Base-by-base conservation (phyloP, 1,140 invertebrate species). In the Ceratosolen solmsi region DNA sequence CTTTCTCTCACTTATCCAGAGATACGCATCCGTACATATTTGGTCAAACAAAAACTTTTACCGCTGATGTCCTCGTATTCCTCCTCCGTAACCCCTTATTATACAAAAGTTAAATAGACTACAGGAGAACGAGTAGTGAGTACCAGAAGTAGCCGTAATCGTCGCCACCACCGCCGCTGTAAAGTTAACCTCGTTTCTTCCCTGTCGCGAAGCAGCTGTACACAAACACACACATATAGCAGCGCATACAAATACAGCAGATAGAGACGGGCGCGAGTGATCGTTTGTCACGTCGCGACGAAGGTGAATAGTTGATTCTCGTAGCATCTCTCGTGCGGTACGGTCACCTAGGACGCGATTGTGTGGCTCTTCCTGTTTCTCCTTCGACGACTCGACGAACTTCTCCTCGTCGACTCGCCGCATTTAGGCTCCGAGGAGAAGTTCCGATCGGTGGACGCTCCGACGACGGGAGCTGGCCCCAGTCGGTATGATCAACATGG, bases 41-140 rank as follows among this genome's bases (percentile, higher is more conserved):
- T 22, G 41, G 22, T n/a, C n/a, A 13, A 38, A 65, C 25, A 22
- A 27, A 49, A 2, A 99, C 22, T 2, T 72, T 17, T 51, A 17
- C 8, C 0, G 5, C n/a, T 92, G 89, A 96, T 97, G 91, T 99
- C 99, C 98, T 99, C 27, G 15, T 17, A 36, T 4, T 73, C 27
- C n/a, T 4, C 9, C 1, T 30, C 41, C n/a, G n/a, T 72, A 1
- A 5, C 33, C 15, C 30, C n/a, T 11, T 30, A 49, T 38, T n/a
- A n/a, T n/a, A n/a, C n/a, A n/a, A n/a, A n/a, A 71, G 25, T 41
- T 71, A 25, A 49, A 33, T 11, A n/a, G n/a, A n/a, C n/a, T 2
- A 46, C 70, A 1, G n/a, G 41, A 46, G 25, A 72, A 17, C n/a
- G 54, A 58, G 25, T 49, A 11, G 8, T 30, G 2, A 49, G 70